Evolutionary conservation across 2,888 invertebrate species (phyloP), one percentile per base, ranked within the genome.

Genomic region (Neoaliturus tenellus): DNA sequence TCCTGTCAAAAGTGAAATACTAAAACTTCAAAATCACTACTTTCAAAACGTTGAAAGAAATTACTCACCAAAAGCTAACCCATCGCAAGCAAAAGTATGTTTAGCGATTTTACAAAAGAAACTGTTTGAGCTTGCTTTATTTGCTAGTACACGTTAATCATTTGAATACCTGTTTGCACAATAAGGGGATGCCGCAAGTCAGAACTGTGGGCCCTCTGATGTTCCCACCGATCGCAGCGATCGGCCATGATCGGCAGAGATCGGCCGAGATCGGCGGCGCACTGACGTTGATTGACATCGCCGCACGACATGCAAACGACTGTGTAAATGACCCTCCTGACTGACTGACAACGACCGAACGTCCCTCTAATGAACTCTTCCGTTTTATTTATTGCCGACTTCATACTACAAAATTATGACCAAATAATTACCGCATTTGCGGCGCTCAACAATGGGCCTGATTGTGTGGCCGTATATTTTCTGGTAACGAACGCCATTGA

Each of bases 371-470:
- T 81, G 81, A 48, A 81, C 81, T 67, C 67, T 39, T 20, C 71
- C 44, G 44, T 62, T 81, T 69, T 81, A 81, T 81, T 81, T 81
- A 81, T 81, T 48, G 69, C 81, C 69, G 81, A 48, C 69, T 81
- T 69, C 51, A 41, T 20, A 62, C 41, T 48, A 48, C 69, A 69
- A 48, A 81, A 81, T 81, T 81, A 81, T 81, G 81, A 81, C 81
- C 81, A 48, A 81, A 81, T 69, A 81, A 81, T 81, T 81, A 81
- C 81, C 69, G 81, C 71, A 81, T 69, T 81, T 81, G 81, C 67
- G 58, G 80, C 25, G 48, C 28, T 81, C 48, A 48, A 81, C 81
- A 48, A 80, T 80, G 80, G 58, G 23, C 10, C 17, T 55, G 58
- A 58, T 80, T 75, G 75, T 25, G 41, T 12, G 41, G 75, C 17